A percentile compares a stretch with the other conserved stretches of the same genome.
phyloP scores from a whole-genome alignment of 1,140 invertebrate genomes.

The Cydia strobilella region DNA sequence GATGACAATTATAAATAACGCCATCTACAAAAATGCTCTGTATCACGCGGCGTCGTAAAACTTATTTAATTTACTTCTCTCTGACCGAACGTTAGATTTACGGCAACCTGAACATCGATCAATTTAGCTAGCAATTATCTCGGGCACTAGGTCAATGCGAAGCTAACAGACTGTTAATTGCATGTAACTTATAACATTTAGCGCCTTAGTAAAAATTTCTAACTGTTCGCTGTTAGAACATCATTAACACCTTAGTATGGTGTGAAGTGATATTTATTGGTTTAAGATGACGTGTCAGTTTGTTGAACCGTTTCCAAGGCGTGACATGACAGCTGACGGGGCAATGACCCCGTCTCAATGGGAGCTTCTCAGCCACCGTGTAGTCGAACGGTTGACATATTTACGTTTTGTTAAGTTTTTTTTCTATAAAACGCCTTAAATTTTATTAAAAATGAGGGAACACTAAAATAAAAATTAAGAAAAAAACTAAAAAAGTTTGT shows the following conservation, averaged over 20 bases:
- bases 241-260: not conserved
- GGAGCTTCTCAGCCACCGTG: not conserved
- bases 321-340: slow-evolving; percentile 26
- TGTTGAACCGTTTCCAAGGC: slow-evolving; percentile 22
- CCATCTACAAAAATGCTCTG: too few relatives aligned
- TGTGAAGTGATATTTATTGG: not conserved
- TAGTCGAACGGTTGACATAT: not conserved
- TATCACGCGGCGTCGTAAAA: too few relatives aligned
- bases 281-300: slow-evolving; percentile 10
- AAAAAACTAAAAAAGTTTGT: slow-evolving; percentile 35
- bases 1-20: too few relatives aligned
- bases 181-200: not conserved
- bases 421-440: not conserved
- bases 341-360: slow-evolving; percentile 16
- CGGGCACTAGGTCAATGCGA: slow-evolving; percentile 15
- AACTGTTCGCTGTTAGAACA: not conserved
- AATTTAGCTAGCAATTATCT: not conserved
- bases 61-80: too few relatives aligned
- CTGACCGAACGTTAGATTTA: not conserved
- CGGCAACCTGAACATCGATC: not conserved
- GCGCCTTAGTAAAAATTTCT: not conserved
- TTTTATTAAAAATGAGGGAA: not conserved
- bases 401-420: not conserved
- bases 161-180: not conserved
- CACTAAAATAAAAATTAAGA: not conserved